phyloP scores from a whole-genome alignment of 2,797 vertebrate species.

The Choloepus didactylus region DNA sequence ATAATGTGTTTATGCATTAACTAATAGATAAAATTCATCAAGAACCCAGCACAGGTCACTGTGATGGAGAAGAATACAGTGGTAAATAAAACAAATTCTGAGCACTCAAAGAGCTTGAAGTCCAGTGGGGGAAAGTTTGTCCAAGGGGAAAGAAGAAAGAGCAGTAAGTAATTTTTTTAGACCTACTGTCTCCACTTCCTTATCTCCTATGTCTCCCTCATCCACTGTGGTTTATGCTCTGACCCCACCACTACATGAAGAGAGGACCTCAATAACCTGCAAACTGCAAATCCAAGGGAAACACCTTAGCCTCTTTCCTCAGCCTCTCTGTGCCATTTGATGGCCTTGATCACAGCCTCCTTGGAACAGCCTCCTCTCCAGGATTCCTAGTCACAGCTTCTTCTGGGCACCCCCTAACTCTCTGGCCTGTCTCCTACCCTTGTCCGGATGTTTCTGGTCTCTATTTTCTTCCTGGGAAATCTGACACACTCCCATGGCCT shows the following conservation, averaged over 20 bases:
- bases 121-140: background rate
- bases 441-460: background rate
- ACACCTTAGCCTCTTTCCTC: background rate
- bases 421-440: background rate
- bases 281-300: background rate
- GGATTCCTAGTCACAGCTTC: background rate
- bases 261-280: background rate
- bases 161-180: background rate
- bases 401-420: background rate
- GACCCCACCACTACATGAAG: background rate
- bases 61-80: background rate
- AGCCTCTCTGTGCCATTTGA: no score
- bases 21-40: no score
- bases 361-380: accelerated
- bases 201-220: background rate
- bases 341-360: background rate
- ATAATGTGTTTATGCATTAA: no score
- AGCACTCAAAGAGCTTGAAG: background rate
- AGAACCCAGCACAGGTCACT: background rate
- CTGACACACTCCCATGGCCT: background rate
- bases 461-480: no score
- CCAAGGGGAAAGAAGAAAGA: background rate
- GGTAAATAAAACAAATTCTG: background rate
- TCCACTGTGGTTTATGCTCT: background rate
- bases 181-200: background rate